phyloP scores from a whole-genome alignment of 92 coral and sea anemone species.

The Umimayanthus chanpuru region DNA sequence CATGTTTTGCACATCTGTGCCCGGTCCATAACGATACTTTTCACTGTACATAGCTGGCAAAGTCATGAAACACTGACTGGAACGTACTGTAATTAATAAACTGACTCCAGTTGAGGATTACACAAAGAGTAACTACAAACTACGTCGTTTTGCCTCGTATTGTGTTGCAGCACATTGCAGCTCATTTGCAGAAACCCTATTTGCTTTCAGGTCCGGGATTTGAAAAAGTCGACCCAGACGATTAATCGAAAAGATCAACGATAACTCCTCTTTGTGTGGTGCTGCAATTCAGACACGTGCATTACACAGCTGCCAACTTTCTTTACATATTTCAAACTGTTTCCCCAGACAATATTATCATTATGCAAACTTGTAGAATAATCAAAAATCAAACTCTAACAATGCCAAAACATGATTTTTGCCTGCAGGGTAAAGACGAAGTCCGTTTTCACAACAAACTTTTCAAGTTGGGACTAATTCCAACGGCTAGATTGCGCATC shows the following conservation, averaged over 20 bases:
- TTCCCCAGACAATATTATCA: not conserved
- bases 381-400: not conserved
- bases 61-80: not conserved
- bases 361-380: slow-evolving; percentile 10
- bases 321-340: not conserved
- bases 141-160: too few relatives aligned
- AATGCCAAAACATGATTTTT: not conserved
- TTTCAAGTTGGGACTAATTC: not conserved
- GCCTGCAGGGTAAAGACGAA: not conserved
- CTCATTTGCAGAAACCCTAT: not conserved
- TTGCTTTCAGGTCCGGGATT: not conserved
- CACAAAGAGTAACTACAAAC: not conserved
- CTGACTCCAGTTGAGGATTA: not conserved
- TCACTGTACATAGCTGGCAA: not conserved
- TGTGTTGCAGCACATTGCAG: slow-evolving; percentile 13
- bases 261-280: not conserved
- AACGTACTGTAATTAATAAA: not conserved
- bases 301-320: not conserved
- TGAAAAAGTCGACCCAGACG: not conserved
- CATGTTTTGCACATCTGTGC: slow-evolving; percentile 28
- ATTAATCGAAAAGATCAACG: not conserved
- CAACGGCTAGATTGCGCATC: slow-evolving; percentile 21
- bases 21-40: not conserved
- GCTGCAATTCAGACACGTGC: not conserved
- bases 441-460: not conserved